Conservation (phyloP, 2,113 vertebrate species). For the Zosterops lateralis region DNA sequence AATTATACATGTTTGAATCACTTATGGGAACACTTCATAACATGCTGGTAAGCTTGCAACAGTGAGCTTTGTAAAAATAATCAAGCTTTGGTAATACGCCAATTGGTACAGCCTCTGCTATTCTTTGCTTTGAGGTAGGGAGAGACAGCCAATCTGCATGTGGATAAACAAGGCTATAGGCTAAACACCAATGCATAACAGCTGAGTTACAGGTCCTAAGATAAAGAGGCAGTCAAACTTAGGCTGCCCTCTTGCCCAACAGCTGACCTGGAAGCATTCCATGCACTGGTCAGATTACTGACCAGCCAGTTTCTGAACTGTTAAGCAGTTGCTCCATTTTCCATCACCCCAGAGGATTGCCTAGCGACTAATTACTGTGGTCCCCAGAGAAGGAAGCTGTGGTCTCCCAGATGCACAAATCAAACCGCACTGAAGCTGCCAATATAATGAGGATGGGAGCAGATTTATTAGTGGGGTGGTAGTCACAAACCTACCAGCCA, state of each 20-base stretch:
- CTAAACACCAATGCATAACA: neutral
- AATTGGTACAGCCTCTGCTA: neutral
- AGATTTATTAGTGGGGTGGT: neutral
- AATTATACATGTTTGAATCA: conserved; percentile 13
- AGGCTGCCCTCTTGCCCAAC: neutral
- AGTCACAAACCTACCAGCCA: neutral
- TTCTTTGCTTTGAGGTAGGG: neutral
- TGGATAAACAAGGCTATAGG: neutral
- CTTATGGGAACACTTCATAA: neutral
- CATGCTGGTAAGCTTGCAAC: neutral
- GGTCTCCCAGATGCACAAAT: neutral
- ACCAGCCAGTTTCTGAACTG: neutral
- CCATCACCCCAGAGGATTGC: neutral
- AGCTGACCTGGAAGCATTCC: neutral
- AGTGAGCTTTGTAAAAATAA: conserved; percentile 24
- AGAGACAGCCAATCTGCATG: neutral
- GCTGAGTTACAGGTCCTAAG: neutral
- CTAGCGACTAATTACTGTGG: neutral
- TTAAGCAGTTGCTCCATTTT: neutral
- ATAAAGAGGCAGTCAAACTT: neutral
- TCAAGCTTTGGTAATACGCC: neutral
- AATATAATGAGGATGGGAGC: neutral
- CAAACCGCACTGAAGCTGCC: neutral
- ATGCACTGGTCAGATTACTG: neutral
- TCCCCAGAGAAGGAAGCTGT: neutral